These are phyloP conservation scores for Phengaris arion DNA, from an alignment of 2,888 invertebrate species.

Conservation along the genomic window DNA sequence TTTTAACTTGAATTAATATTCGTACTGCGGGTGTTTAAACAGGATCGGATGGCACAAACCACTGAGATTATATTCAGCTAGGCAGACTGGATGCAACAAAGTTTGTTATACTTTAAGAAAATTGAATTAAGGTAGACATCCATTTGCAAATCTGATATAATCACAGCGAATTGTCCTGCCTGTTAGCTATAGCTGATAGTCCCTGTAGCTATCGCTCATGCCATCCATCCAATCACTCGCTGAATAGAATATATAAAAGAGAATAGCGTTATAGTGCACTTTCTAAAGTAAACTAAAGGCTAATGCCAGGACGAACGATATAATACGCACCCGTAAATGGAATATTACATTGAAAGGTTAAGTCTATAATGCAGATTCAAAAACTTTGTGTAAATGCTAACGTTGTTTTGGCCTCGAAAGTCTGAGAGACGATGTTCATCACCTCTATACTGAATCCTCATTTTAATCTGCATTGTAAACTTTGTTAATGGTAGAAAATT, in stretches of 20 bases:
- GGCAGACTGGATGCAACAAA: not conserved
- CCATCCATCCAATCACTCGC: conserved; percentile 1
- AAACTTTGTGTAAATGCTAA: not conserved
- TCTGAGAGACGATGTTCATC: too few species aligned
- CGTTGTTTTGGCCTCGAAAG: not conserved
- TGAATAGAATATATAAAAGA: not conserved
- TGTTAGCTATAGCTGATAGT: not conserved
- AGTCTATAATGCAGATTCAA: not conserved
- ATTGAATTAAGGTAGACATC: not conserved
- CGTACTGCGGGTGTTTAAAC: not conserved
- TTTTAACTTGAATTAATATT: conserved; percentile 10
- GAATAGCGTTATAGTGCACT: conserved; percentile 5
- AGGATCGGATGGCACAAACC: not conserved
- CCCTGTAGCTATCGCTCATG: conserved; percentile 5
- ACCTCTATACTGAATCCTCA: not conserved
- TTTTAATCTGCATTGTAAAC: not conserved
- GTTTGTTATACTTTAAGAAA: not conserved
- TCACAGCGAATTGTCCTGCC: not conserved
- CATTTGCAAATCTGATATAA: not conserved
- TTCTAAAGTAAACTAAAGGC: not conserved
- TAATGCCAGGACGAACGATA: not conserved
- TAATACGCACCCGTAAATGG: not conserved
- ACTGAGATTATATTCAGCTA: not conserved
- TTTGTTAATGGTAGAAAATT: not conserved
- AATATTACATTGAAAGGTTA: not conserved